Evolutionary conservation across 2,888 invertebrate genomes (phyloP), one percentile per base, ranked within the genome.

Genomic region (Parnassius smintheus): DNA sequence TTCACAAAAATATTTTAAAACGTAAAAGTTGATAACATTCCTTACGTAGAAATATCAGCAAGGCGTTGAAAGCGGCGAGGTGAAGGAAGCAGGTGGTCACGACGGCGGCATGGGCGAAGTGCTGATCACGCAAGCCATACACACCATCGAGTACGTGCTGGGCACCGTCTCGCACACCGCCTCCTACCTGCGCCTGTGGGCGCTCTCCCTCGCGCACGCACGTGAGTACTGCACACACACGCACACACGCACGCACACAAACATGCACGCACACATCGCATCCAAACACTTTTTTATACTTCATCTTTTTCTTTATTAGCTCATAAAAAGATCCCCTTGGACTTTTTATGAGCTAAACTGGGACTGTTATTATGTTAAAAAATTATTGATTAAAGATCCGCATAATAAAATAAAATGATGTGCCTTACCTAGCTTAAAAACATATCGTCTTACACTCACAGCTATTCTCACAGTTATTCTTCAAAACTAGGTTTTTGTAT

Each of bases 151-250:
- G 85, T 98, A 96, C 76, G 96, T 97, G 62, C 92, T 98, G 56
- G 97, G 97, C 50, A 96, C 97, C n/a, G 95, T 98, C 12, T 97
- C 97, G 0, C 97, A 98, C 82, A 98, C 98, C 0, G 98, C 98
- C 1, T 97, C 97, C 0, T 98, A 98, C 79, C 92, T 98, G 56
- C 95, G 98, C 66, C 92, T 98, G 42, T 98, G 98, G 98, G 98
- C 98, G 35, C 88, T 98, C 62, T 97, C 97, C 10, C 88, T 98
- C 61, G 98, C 98, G 59, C 98, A 98, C 85, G 95, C 96, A 42
- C 96, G 96, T 96, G 83, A 94, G 95, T 94, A 62, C n/a, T 22
- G 7, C 49, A 3, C 49, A 9, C 12, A 18, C 9, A 72, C 72
- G 2, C 77, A 77, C 1, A 80, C 77, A 2, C 81, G 94, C 11